A percentile compares a stretch with the other conserved stretches of the same genome.
Evolutionary conservation across 2,888 invertebrate genomes (phyloP).

Genomic region (Eupithecia dodoneata): DNA sequence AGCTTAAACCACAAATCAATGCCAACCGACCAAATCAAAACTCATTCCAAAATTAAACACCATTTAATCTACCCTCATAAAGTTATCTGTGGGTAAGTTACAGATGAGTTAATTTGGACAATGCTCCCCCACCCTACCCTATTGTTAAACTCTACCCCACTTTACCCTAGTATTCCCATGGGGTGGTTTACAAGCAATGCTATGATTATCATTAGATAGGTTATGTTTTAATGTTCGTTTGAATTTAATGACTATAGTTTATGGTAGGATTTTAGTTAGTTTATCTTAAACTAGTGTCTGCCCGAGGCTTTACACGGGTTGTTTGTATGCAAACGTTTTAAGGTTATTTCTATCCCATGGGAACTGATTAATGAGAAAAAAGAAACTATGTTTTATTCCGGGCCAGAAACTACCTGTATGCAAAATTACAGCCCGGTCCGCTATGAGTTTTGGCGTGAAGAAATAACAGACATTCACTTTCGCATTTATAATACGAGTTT

Average conservation of each 20-base stretch:
- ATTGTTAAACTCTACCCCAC: conserved; percentile 15
- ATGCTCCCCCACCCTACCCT: conserved; percentile 17
- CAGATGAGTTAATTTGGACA: conserved; percentile 35
- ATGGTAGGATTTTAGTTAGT: background rate
- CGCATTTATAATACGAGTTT: too few relatives aligned
- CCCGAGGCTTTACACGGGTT: too few relatives aligned
- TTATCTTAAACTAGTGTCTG: too few relatives aligned
- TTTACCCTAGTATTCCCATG: conserved; percentile 23
- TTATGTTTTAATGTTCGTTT: background rate
- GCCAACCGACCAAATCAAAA: conserved; percentile 8
- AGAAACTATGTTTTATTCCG: too few relatives aligned
- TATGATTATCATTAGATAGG: conserved; percentile 17
- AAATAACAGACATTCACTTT: too few relatives aligned
- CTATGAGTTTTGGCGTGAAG: too few relatives aligned
- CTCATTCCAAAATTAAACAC: conserved; percentile 13
- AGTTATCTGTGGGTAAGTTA: conserved; percentile 18
- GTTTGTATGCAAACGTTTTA: too few relatives aligned
- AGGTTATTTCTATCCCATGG: too few relatives aligned
- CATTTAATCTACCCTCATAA: conserved; percentile 40
- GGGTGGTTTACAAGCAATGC: conserved; percentile 28
- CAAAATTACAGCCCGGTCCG: too few relatives aligned
- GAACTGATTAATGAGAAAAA: too few relatives aligned
- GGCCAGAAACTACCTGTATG: too few relatives aligned
- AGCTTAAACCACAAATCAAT: background rate
- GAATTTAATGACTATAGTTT: background rate